A percentile compares a stretch with the other conserved stretches of the same genome.
Evolutionary conservation across 2,888 invertebrate genomes (phyloP).

Genomic region (Leptarthrus brevirostris): DNA sequence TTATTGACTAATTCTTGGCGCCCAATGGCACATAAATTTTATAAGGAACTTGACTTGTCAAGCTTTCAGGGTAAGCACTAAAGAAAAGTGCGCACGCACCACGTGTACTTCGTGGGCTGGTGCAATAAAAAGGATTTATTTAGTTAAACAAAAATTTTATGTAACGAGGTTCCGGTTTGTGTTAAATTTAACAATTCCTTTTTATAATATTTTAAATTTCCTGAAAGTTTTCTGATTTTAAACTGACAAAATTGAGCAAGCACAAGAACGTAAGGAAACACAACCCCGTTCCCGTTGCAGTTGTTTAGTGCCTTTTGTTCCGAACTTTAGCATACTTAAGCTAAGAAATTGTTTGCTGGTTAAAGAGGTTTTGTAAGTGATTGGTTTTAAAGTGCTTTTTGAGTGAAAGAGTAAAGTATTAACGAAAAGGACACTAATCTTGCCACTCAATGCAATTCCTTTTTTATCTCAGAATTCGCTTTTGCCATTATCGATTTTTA

Average conservation of each 20-base stretch:
- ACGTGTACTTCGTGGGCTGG: slow-evolving; percentile 61
- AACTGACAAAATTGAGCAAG: slow-evolving; percentile 38
- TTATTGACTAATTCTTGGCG: slow-evolving; percentile 22
- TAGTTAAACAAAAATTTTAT: slow-evolving; percentile 36
- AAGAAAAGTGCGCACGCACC: slow-evolving; percentile 66
- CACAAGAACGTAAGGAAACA: slow-evolving; percentile 23
- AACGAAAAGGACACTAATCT: background rate
- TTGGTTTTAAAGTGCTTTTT: slow-evolving; percentile 24
- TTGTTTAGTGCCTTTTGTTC: slow-evolving; percentile 43
- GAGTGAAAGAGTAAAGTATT: slow-evolving; percentile 9
- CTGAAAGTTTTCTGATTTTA: background rate
- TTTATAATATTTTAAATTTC: background rate
- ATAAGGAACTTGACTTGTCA: slow-evolving; percentile 26
- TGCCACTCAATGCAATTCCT: background rate
- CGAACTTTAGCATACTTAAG: slow-evolving; percentile 37
- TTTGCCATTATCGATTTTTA: slow-evolving; percentile 44
- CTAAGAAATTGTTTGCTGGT: slow-evolving; percentile 44
- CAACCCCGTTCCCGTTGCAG: slow-evolving; percentile 32
- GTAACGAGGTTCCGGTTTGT: background rate
- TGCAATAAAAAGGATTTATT: slow-evolving; percentile 15
- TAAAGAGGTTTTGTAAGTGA: slow-evolving; percentile 47
- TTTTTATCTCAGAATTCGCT: slow-evolving; percentile 3
- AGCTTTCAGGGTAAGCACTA: slow-evolving; percentile 48
- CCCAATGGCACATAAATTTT: slow-evolving; percentile 23
- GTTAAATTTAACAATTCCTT: slow-evolving; percentile 2